phyloP scores from a whole-genome alignment of 2,113 vertebrate species.

The Prietella phreatophila region DNA sequence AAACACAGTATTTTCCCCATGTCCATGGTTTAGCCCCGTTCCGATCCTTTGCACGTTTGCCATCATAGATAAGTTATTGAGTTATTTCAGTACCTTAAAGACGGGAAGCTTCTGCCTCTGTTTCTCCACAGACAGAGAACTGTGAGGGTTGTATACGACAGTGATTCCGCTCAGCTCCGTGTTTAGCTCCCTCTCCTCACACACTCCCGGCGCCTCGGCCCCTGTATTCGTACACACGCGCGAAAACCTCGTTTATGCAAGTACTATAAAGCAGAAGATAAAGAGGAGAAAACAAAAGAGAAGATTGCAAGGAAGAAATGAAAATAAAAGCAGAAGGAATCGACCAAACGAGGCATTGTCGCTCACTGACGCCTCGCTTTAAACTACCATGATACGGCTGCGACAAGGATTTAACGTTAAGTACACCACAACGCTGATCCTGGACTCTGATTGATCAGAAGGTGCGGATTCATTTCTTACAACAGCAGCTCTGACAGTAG shows the following conservation, averaged over 20 bases:
- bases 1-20: neutral
- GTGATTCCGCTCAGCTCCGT: constrained; percentile 80
- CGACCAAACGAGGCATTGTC: neutral
- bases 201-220: constrained; percentile 86
- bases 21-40: neutral
- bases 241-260: no score
- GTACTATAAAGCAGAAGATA: no score
- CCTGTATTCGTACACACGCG: constrained; percentile 67
- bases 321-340: neutral
- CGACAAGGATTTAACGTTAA: neutral
- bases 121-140: constrained; percentile 91
- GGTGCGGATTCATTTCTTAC: neutral
- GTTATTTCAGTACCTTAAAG: constrained; percentile 83
- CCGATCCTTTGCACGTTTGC: neutral
- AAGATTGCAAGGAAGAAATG: neutral
- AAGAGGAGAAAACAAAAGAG: neutral
- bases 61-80: neutral
- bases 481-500: neutral
- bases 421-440: neutral
- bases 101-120: constrained; percentile 95
- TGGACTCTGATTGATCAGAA: neutral
- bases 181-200: constrained; percentile 88
- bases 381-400: no score
- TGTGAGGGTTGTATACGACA: constrained; percentile 88
- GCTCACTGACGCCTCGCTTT: no score